Conservation (phyloP, 2,797 vertebrate genomes). For the Pempheris klunzingeri region DNA sequence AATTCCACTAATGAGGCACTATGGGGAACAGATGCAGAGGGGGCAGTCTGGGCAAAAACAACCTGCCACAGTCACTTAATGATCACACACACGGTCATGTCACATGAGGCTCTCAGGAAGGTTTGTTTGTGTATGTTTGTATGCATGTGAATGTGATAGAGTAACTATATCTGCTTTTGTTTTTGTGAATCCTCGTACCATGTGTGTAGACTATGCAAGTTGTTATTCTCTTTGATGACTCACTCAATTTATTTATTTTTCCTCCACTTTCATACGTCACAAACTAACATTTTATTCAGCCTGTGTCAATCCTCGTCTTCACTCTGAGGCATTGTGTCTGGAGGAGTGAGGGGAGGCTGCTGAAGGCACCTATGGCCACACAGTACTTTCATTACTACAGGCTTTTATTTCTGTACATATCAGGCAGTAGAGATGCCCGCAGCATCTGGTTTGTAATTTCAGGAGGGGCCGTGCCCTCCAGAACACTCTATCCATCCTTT, state of each 20-base stretch:
- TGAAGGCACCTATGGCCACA: constrained; percentile 5
- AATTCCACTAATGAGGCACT: constrained; percentile 81
- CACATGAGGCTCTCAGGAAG: constrained; percentile 73
- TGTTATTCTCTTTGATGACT: constrained; percentile 40
- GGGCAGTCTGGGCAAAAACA: constrained; percentile 77
- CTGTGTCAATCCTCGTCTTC: background rate
- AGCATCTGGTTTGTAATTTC: constrained; percentile 81
- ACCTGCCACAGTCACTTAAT: constrained; percentile 82
- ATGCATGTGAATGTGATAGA: constrained; percentile 38
- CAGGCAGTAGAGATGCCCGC: constrained; percentile 71
- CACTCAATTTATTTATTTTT: constrained; percentile 25
- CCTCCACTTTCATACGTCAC: constrained; percentile 1
- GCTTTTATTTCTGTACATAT: constrained; percentile 71
- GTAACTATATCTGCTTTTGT: constrained; percentile 29
- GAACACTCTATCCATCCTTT: constrained; percentile 72
- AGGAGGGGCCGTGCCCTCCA: constrained; percentile 71
- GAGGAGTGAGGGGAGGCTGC: background rate
- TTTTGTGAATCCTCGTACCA: constrained; percentile 36
- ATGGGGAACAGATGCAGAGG: constrained; percentile 83
- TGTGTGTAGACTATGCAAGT: constrained; percentile 26
- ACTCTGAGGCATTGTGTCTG: constrained; percentile 7
- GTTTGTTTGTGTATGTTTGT: constrained; percentile 74
- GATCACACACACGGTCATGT: constrained; percentile 80
- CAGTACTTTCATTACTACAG: constrained; percentile 31
- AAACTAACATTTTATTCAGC: background rate